Conservation (phyloP, 2,797 vertebrate species). For the Xiphorhynchus erythropygius region DNA sequence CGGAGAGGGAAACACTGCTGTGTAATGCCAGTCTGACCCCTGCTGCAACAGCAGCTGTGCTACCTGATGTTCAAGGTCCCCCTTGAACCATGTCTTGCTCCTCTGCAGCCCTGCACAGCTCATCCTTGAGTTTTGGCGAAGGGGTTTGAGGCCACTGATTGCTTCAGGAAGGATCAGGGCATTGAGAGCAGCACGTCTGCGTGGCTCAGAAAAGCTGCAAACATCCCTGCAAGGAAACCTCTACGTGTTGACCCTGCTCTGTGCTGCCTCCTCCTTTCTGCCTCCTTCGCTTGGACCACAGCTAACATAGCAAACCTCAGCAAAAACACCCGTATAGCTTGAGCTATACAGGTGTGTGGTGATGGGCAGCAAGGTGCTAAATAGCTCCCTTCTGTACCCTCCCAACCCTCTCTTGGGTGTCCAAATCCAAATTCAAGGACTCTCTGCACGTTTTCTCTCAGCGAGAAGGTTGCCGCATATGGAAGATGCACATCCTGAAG, state of each 20-base stretch:
- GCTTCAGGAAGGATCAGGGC: not conserved
- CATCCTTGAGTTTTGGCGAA: not conserved
- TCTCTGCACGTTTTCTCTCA: constrained; percentile 76
- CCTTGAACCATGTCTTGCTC: not conserved
- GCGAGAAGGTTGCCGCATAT: constrained; percentile 90
- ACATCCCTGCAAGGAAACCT: not conserved
- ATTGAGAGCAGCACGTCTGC: not conserved
- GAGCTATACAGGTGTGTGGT: not conserved
- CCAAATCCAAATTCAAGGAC: constrained; percentile 50
- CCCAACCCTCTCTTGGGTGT: not conserved
- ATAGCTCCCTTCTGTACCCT: not conserved
- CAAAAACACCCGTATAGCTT: not conserved
- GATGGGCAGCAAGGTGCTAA: constrained; percentile 17
- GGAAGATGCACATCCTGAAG: constrained; percentile 98
- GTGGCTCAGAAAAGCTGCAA: constrained; percentile 1
- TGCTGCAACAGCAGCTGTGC: not conserved
- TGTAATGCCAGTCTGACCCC: not conserved
- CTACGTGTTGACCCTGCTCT: not conserved
- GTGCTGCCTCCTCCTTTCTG: constrained; percentile 33
- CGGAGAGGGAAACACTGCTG: not conserved
- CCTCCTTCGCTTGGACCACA: constrained; percentile 45
- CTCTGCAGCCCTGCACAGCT: not conserved
- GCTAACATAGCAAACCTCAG: constrained; percentile 17
- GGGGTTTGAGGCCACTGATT: not conserved
- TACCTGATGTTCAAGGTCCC: not conserved